These are phyloP conservation scores for Cheilosia pagana DNA, from an alignment of 2,888 invertebrate species.

Conservation along the genomic window DNA sequence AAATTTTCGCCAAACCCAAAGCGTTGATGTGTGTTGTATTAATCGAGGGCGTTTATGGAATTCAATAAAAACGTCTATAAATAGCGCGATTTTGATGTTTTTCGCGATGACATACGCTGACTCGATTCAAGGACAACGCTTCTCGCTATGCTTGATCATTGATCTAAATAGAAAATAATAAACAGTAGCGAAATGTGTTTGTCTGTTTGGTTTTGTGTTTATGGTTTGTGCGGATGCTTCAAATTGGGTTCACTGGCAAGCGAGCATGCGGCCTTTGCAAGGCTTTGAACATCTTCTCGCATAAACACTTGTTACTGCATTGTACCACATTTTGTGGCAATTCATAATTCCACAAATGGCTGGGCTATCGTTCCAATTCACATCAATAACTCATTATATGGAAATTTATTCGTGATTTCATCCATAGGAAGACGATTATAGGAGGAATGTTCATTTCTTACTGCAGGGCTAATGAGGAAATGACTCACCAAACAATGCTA, in stretches of 20 bases:
- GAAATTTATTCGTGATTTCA: no score
- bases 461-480: no score
- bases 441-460: no score
- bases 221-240: background rate
- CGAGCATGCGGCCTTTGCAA: background rate
- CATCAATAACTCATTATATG: no score
- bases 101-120: slow-evolving; percentile 51
- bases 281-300: no score
- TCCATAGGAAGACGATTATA: no score
- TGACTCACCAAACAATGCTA: no score
- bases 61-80: slow-evolving; percentile 54
- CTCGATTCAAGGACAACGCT: slow-evolving; percentile 56
- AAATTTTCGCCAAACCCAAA: slow-evolving; percentile 34
- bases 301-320: no score
- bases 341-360: no score
- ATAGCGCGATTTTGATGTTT: slow-evolving; percentile 56
- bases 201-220: slow-evolving; percentile 35
- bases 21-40: background rate
- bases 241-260: background rate
- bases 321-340: no score
- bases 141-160: slow-evolving; percentile 50
- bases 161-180: slow-evolving; percentile 65
- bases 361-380: no score
- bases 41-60: slow-evolving; percentile 57
- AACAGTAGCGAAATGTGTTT: slow-evolving; percentile 6